Conservation (phyloP, 2,888 invertebrate genomes). For the Trissonchulus latispiculum region DNA sequence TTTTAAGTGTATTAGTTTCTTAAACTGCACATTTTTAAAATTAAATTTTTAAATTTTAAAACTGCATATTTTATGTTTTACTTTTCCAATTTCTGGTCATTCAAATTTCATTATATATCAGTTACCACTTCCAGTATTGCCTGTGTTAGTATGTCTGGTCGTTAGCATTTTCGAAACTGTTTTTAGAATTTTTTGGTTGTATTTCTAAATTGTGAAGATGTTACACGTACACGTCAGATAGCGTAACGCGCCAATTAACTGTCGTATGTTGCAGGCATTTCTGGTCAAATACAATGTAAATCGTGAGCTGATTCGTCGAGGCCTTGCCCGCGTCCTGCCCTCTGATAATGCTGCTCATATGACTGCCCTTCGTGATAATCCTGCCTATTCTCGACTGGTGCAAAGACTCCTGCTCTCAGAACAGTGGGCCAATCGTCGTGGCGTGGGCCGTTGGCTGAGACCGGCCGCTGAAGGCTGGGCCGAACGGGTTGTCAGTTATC, state of each 20-base stretch:
- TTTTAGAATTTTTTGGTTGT: neutral
- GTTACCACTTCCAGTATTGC: no score
- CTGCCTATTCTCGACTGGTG: conserved; percentile 39
- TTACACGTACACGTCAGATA: neutral
- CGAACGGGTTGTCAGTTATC: conserved; percentile 27
- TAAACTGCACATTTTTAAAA: no score
- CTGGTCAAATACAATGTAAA: conserved; percentile 33
- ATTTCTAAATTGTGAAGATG: neutral
- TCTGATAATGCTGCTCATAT: conserved; percentile 35
- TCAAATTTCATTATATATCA: no score
- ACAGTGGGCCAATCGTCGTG: conserved; percentile 41
- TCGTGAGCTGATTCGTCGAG: conserved; percentile 38
- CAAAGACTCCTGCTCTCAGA: conserved; percentile 38
- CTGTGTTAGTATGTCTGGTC: no score
- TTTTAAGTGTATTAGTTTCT: no score
- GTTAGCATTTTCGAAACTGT: no score
- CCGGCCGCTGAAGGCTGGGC: conserved; percentile 40
- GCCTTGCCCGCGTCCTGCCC: conserved; percentile 39
- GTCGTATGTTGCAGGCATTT: conserved; percentile 15
- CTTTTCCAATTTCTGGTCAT: no score
- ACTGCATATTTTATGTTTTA: no score
- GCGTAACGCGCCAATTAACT: neutral
- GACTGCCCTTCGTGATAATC: conserved; percentile 35
- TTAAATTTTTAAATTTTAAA: no score
- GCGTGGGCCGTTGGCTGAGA: conserved; percentile 42